Percentiles rank a stretch among this genome's conserved stretches.
phyloP scores from a whole-genome alignment of 2,888 invertebrate genomes.

The Pyrrhosoma nymphula region DNA sequence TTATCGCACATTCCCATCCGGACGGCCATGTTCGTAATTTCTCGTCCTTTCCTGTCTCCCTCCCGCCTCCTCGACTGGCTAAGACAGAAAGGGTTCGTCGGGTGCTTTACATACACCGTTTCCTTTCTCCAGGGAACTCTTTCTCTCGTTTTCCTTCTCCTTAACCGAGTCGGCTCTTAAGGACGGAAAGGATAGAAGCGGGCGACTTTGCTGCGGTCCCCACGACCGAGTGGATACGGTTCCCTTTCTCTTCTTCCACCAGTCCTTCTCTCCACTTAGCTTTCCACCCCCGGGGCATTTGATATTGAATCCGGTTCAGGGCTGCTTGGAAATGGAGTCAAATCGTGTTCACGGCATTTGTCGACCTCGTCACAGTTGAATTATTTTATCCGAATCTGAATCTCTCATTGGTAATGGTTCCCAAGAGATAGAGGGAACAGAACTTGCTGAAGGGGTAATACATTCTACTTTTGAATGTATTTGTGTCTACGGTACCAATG shows the following conservation, averaged over 20 bases:
- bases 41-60: background rate
- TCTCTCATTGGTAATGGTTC: background rate
- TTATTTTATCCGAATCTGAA: no score
- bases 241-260: background rate
- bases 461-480: no score
- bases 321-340: background rate
- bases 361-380: background rate
- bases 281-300: background rate
- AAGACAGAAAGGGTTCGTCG: background rate
- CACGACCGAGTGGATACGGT: background rate
- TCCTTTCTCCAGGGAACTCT: background rate
- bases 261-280: background rate
- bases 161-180: background rate
- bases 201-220: background rate
- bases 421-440: no score
- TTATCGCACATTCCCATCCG: constrained; percentile 20
- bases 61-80: background rate
- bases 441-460: no score
- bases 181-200: background rate
- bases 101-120: background rate
- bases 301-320: background rate
- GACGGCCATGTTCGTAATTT: background rate
- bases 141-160: background rate
- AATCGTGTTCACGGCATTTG: background rate
- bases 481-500: no score